Base-by-base conservation (phyloP, 2,888 invertebrate genomes). In the Catocala fraxini region DNA sequence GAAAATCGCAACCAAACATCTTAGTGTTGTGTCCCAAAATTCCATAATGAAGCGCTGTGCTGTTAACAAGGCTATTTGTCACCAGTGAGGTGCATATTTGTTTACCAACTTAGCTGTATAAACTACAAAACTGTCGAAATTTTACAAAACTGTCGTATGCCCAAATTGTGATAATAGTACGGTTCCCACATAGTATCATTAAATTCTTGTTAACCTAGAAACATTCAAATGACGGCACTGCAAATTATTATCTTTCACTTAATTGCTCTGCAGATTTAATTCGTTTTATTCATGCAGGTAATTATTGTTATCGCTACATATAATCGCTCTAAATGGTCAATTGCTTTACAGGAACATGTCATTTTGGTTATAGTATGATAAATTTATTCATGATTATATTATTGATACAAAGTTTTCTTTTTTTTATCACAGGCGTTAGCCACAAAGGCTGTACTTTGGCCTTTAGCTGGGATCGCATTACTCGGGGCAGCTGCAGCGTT, bases 401-500 rank as follows among this genome's bases (percentile, higher is more conserved):
- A 12, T 39, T 51, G 5, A 51, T 34, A 25, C 25, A 4, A 25
- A 25, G 7, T 11, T 55, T 39, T 59, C 56, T 63, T 60, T 56
- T 45, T 58, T 56, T 60, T 55, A 46, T 89, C 89, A 33, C 86
- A 96, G 96, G 95, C 94, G 10, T 85, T 96, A 51, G 95, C 95
- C 42, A 87, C 96, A 39, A 96, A 96, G 88, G 94, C 96, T 48
- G 87, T 96, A 45, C 87, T 97, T 53, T 95, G 96, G 84, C 97
- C 97, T 0, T 87, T 97, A 70, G 97, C 97, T 45, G 97, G 97
- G 25, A 95, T 97, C 49, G 97, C 97, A 0, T 93, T 98, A n/a
- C 89, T 97, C 52, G 97, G 97, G 43, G 97, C 97, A 39, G 97
- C 97, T 0, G 97, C 97, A 25, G 96, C 97, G 12, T 91, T 97